Percentiles rank a stretch among this genome's conserved stretches.
These are phyloP conservation scores for Cebus imitator DNA, from an alignment of 2,113 vertebrate genomes.

Conservation along the genomic window DNA sequence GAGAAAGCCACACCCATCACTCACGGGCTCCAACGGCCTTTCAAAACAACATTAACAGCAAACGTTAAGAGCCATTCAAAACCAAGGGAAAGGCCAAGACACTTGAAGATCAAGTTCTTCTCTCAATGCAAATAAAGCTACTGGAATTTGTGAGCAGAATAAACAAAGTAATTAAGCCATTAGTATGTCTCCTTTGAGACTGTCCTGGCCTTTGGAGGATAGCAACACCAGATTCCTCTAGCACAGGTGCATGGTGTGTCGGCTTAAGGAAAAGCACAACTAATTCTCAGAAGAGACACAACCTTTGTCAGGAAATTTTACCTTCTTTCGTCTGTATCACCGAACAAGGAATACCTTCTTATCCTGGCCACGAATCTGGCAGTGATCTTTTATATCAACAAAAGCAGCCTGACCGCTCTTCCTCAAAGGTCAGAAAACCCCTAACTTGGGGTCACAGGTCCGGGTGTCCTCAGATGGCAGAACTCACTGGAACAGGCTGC, in stretches of 20 bases:
- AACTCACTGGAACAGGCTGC: background rate
- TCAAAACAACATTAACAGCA: background rate
- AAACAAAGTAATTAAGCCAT: constrained; percentile 66
- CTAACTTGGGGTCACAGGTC: background rate
- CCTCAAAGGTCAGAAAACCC: background rate
- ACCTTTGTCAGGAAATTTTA: background rate
- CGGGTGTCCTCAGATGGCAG: background rate
- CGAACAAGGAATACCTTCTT: background rate
- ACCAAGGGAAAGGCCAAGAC: constrained; percentile 32
- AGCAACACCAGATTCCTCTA: background rate
- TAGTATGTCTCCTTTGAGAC: constrained; percentile 23
- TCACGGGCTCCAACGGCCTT: background rate
- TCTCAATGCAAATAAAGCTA: constrained; percentile 18
- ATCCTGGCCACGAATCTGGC: background rate
- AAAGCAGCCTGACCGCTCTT: background rate
- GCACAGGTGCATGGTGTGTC: background rate
- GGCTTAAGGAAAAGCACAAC: background rate
- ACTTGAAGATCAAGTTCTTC: background rate
- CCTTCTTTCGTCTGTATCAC: background rate
- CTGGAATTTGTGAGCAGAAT: constrained; percentile 39
- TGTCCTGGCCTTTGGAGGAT: background rate
- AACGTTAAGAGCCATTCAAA: constrained; percentile 45
- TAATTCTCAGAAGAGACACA: background rate
- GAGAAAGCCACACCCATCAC: constrained; percentile 23
- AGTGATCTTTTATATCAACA: background rate